Base-by-base conservation (phyloP, 2,888 invertebrate genomes). In the Cynaeus angustus region DNA sequence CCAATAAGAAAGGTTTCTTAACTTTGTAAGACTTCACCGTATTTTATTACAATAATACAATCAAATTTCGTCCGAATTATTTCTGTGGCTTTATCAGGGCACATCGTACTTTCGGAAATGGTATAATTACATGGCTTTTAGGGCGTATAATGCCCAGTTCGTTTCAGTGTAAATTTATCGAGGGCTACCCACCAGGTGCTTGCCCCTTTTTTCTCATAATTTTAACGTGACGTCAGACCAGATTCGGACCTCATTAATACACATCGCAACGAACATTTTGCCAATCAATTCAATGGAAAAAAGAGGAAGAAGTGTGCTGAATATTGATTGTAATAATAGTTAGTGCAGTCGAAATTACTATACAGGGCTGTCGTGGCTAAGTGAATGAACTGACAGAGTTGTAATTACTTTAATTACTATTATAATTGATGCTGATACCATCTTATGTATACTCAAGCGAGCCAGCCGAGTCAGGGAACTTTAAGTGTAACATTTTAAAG, bases 1-100 rank as follows among this genome's bases (percentile, higher is more conserved):
- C 77, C 58, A 72, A 72, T 75, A 74, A 77, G 78, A 79, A 80
- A 79, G 79, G 80, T 80, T 80, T 80, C 80, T 80, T 79, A 53
- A 76, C 71, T 73, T 77, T 77, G 72, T 80, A 80, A 66, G 80
- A 78, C 77, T 80, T 79, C 80, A 74, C 71, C 75, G 75, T 80
- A 74, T 67, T 73, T 58, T 41, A 75, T 80, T 80, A 77, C 79
- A 30, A 46, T 56, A 62, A 68, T 62, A 66, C 66, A 62, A 62
- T 67, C 59, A 52, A 58, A 64, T 64, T 53, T 64, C 64, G 28
- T 30, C 14, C 30, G 52, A 64, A 64, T 64, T 64, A 64, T 53
- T 52, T 53, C 52, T n/a, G 12, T 38, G 61, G 48, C 50, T 61
- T 61, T 61, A 67, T 67, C 59, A 58, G 38, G 5, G 53, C 52